Conservation (phyloP, 2,797 vertebrate species). For the Parotocinclus haroldoi region DNA sequence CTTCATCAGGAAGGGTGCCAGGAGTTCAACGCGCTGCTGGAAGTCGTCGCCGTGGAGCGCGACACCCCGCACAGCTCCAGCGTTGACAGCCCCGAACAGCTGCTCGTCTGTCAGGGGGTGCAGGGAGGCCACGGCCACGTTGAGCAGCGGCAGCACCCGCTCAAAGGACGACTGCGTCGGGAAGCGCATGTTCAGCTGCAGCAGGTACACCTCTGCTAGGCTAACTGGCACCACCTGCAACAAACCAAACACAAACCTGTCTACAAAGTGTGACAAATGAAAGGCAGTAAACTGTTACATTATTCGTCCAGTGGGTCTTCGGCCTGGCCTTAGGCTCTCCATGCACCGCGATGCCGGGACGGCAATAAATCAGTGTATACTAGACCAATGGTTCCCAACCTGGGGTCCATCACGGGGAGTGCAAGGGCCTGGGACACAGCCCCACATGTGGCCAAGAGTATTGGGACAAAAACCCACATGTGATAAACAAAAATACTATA, state of each 20-base stretch:
- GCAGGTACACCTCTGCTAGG: slow-evolving; percentile 89
- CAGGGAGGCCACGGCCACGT: slow-evolving; percentile 90
- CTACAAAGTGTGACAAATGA: no score
- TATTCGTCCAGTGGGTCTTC: no score
- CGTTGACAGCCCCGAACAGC: slow-evolving; percentile 87
- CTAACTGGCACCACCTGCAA: slow-evolving; percentile 89
- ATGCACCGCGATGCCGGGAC: no score
- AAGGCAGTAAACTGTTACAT: no score
- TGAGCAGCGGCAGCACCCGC: slow-evolving; percentile 90
- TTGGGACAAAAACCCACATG: no score
- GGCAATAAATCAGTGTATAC: no score
- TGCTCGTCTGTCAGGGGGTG: slow-evolving; percentile 94
- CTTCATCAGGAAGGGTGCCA: slow-evolving; percentile 88
- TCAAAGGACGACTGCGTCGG: slow-evolving; percentile 96
- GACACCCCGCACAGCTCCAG: slow-evolving; percentile 79
- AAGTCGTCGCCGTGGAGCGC: slow-evolving; percentile 90
- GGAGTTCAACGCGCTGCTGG: slow-evolving; percentile 89
- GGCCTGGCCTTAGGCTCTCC: no score
- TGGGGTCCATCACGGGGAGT: no score
- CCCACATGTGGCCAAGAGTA: no score
- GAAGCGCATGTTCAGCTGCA: slow-evolving; percentile 97
- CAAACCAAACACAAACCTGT: background rate
- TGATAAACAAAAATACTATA: no score
- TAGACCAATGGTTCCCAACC: no score
- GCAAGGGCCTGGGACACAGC: no score